These are phyloP conservation scores for Zygogramma bicolorata DNA, from an alignment of 2,888 invertebrate genomes.

Conservation along the genomic window DNA sequence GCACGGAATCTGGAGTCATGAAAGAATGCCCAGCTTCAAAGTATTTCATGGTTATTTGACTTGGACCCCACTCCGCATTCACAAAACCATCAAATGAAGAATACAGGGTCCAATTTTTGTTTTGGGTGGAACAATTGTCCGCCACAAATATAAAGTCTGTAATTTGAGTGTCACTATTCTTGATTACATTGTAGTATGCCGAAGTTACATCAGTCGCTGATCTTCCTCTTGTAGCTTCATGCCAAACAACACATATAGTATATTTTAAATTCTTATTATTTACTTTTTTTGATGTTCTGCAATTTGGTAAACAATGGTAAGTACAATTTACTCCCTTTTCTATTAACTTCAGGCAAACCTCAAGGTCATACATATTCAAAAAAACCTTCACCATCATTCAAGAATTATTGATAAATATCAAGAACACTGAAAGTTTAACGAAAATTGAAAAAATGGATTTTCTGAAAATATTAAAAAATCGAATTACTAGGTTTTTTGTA, in stretches of 20 bases:
- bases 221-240: not conserved
- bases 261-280: too few relatives aligned
- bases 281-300: too few relatives aligned
- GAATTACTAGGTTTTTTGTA: too few relatives aligned
- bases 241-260: not conserved
- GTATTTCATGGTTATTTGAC: not conserved
- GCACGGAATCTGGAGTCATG: not conserved
- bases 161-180: not conserved
- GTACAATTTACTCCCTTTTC: too few relatives aligned
- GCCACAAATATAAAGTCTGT: not conserved
- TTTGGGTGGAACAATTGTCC: not conserved
- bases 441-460: too few relatives aligned
- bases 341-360: too few relatives aligned
- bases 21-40: not conserved
- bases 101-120: not conserved
- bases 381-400: too few relatives aligned
- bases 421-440: too few relatives aligned
- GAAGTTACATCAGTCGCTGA: not conserved
- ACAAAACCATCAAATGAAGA: not conserved
- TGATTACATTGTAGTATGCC: not conserved
- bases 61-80: not conserved
- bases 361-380: too few relatives aligned
- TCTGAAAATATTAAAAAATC: too few relatives aligned
- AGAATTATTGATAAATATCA: too few relatives aligned
- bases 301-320: too few relatives aligned